These are phyloP conservation scores for Rotaria macrura DNA, from an alignment of 2,888 invertebrate genomes.

Conservation along the genomic window DNA sequence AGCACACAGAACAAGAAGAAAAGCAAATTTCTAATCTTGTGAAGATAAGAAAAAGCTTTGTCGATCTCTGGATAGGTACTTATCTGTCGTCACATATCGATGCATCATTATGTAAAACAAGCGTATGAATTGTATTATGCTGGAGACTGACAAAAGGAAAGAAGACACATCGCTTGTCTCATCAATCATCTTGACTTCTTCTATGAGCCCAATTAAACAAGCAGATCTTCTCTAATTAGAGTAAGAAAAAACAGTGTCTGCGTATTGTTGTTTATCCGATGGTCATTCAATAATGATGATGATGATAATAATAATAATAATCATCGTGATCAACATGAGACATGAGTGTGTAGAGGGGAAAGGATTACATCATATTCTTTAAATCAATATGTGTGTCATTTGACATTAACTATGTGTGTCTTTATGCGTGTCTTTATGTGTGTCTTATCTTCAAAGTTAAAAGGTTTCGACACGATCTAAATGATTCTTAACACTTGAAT, in stretches of 20 bases:
- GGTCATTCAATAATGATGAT: not conserved
- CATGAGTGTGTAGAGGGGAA: not conserved
- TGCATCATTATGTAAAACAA: no score
- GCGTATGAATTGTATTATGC: no score
- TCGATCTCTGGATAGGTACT: no score
- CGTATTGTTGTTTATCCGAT: conserved; percentile 8
- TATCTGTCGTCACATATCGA: no score
- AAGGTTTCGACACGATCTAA: conserved; percentile 7
- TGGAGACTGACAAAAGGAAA: no score
- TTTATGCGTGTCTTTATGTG: not conserved
- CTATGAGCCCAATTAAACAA: no score
- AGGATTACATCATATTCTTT: not conserved
- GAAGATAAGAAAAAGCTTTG: no score
- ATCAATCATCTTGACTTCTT: no score
- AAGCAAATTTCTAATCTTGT: not conserved
- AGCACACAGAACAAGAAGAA: no score
- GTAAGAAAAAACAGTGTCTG: not conserved
- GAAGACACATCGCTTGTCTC: no score
- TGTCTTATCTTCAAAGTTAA: conserved; percentile 7
- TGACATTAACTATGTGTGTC: not conserved
- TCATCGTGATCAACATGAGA: not conserved
- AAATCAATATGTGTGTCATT: conserved; percentile 7
- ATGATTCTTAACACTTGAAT: not conserved
- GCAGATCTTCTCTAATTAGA: not conserved
- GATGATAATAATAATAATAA: not conserved